A percentile compares a stretch with the other conserved stretches of the same genome.
phyloP scores from a whole-genome alignment of 2,113 vertebrate genomes.

The Nibea albiflora region DNA sequence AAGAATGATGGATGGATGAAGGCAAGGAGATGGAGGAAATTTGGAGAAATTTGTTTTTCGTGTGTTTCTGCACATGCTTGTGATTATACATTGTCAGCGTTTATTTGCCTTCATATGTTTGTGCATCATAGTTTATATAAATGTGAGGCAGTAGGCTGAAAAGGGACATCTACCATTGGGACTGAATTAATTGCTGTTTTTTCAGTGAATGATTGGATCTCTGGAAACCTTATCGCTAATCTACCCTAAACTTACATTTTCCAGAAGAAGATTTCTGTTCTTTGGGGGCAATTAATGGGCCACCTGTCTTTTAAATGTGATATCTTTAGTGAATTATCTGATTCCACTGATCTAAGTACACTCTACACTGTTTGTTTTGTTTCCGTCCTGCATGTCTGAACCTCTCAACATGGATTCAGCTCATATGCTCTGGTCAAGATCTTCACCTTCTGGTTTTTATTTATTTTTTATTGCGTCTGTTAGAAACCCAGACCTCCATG shows the following conservation, averaged over 20 bases:
- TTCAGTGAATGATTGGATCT: background rate
- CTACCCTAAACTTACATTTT: background rate
- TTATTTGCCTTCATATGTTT: background rate
- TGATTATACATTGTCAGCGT: background rate
- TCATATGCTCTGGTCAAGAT: too few relatives aligned
- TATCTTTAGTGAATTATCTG: background rate
- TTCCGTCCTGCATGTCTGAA: background rate
- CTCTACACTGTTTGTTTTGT: too few relatives aligned
- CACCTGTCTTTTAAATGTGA: constrained; percentile 6
- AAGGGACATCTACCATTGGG: background rate
- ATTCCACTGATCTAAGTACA: background rate
- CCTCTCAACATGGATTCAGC: background rate
- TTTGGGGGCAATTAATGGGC: background rate
- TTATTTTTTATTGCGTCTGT: too few relatives aligned
- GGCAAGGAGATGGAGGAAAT: background rate
- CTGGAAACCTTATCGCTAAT: background rate
- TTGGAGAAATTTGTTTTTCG: background rate
- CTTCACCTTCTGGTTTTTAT: too few relatives aligned
- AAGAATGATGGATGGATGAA: constrained; percentile 6
- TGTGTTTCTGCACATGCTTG: constrained; percentile 2
- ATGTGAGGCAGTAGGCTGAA: background rate
- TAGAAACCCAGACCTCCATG: background rate
- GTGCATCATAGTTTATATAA: background rate
- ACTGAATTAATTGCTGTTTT: constrained; percentile 8
- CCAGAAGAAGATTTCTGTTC: background rate